Conservation (phyloP, 2,888 invertebrate genomes). For the Dynastes maya region DNA sequence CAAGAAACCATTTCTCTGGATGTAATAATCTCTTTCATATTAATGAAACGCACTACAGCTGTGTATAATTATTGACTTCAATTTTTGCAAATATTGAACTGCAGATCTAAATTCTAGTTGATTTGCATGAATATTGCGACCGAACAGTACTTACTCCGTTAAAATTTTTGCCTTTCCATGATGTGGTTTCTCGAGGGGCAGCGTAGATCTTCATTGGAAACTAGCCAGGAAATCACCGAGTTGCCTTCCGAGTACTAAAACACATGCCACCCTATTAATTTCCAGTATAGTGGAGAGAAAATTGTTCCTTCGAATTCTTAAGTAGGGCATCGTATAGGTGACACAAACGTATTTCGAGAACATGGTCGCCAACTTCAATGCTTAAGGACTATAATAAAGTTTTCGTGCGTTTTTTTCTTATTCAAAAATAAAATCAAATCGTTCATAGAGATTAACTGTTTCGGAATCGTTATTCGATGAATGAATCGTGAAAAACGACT, state of each 20-base stretch:
- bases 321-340: conserved; percentile 52
- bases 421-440: too few relatives aligned
- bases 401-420: too few relatives aligned
- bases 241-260: conserved; percentile 62
- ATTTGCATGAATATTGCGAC: too few relatives aligned
- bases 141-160: too few relatives aligned
- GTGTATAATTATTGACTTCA: too few relatives aligned
- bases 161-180: neutral
- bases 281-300: conserved; percentile 61
- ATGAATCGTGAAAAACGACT: conserved; percentile 1
- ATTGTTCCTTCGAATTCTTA: conserved; percentile 44
- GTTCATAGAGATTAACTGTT: neutral
- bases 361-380: conserved; percentile 49
- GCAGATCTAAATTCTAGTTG: too few relatives aligned
- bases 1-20: too few relatives aligned
- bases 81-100: too few relatives aligned
- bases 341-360: conserved; percentile 58
- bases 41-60: too few relatives aligned
- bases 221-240: conserved; percentile 58
- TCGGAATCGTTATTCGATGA: neutral
- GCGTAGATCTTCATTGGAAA: conserved; percentile 26
- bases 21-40: too few relatives aligned
- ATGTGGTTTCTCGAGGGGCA: neutral
- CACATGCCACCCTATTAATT: conserved; percentile 63
- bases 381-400: neutral